These are phyloP conservation scores for Drosophila macrothrix DNA, from an alignment of 2,888 invertebrate species.

Conservation along the genomic window DNA sequence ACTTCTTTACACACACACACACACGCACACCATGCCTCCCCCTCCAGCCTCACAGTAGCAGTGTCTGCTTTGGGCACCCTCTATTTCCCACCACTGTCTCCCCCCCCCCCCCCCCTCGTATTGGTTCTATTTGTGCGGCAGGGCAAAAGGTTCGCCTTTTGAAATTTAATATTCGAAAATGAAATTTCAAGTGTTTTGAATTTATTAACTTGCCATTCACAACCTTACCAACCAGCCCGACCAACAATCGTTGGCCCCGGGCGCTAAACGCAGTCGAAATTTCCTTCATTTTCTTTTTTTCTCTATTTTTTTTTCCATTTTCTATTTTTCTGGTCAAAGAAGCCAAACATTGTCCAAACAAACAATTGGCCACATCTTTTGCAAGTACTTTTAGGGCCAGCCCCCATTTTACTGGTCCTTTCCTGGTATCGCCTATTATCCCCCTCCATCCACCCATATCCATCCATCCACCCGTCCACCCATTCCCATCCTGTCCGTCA, in stretches of 20 bases:
- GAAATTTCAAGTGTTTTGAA: conserved; percentile 73
- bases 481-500: neutral
- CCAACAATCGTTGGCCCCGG: conserved; percentile 4
- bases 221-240: neutral
- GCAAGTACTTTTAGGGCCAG: conserved; percentile 6
- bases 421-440: conserved; percentile 25
- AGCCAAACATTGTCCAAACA: conserved; percentile 49
- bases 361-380: conserved; percentile 41
- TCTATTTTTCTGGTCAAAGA: conserved; percentile 42
- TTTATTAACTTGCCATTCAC: conserved; percentile 62
- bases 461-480: neutral
- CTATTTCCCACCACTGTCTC: neutral
- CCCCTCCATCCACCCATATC: neutral
- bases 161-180: conserved; percentile 69
- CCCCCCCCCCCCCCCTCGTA: neutral
- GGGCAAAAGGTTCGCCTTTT: conserved; percentile 32
- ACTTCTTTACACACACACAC: conserved; percentile 19
- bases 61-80: conserved; percentile 8
- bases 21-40: conserved; percentile 2
- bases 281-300: neutral
- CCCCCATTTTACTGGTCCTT: conserved; percentile 4
- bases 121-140: conserved; percentile 13
- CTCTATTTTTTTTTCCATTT: neutral
- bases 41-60: neutral
- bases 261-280: conserved; percentile 1